A percentile compares a stretch with the other conserved stretches of the same genome.
Conservation (phyloP, 2,797 vertebrate species). For the Fringilla coelebs region DNA sequence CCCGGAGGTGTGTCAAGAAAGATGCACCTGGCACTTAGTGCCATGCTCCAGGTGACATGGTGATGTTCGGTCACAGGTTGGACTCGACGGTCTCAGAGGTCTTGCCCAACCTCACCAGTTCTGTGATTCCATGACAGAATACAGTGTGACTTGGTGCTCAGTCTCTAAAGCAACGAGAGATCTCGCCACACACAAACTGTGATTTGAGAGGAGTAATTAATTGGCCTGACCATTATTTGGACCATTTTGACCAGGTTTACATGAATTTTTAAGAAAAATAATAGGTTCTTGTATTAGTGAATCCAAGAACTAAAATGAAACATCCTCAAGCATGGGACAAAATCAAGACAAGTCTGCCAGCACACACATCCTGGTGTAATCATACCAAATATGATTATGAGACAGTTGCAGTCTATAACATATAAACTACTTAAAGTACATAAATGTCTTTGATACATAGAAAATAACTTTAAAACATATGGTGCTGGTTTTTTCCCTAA, state of each 20-base stretch:
- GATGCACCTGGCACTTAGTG: background rate
- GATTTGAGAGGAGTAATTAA: too few relatives aligned
- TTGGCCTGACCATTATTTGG: too few relatives aligned
- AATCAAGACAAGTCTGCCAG: rapidly evolving
- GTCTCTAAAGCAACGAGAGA: too few relatives aligned
- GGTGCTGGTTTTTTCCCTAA: rapidly evolving
- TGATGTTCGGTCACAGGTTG: background rate
- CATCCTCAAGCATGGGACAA: rapidly evolving
- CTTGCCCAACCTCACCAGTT: rapidly evolving
- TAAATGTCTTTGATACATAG: too few relatives aligned
- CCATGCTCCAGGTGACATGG: rapidly evolving
- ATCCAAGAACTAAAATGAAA: background rate
- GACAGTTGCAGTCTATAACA: background rate
- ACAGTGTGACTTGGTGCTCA: rapidly evolving
- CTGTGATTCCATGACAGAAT: background rate
- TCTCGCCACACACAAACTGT: rapidly evolving
- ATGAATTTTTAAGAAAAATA: background rate
- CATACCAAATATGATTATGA: background rate
- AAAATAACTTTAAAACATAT: background rate
- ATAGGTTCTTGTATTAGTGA: background rate
- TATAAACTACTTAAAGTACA: rapidly evolving
- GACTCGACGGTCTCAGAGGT: background rate
- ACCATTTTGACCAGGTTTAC: background rate
- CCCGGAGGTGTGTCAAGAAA: too few relatives aligned
- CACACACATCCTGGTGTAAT: rapidly evolving